Evolutionary conservation across 2,888 invertebrate species (phyloP), one percentile per base, ranked within the genome.

Genomic region (Fragum sueziense): DNA sequence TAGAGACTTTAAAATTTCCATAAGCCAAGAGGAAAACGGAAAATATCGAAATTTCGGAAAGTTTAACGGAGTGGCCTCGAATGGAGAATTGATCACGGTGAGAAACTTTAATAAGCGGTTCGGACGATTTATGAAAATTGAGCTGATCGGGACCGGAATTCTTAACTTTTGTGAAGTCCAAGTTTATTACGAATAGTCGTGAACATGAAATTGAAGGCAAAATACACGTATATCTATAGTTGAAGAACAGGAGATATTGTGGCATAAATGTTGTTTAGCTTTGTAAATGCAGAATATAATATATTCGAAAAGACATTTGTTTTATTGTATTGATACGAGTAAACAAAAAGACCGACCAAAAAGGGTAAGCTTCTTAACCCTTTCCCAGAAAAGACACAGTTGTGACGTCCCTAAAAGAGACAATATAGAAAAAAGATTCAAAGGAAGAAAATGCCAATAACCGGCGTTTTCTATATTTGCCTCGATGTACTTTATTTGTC

Each of bases 121-220:
- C 25, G 65, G 65, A 20, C n/a, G 65, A 65, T 65, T 34, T 34
- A 20, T 65, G 65, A 65, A 41, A 25, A 65, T 65, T 2, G 65
- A 65, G 27, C 37, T 34, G 31, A 41, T 29, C 27, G 65, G 65
- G 27, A 14, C 22, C 0, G 25, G 27, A 22, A 11, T 41, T 25
- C 27, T 65, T 11, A 65, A 31, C 25, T 65, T 65, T 65, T 65
- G 65, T 41, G 65, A 65, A 34, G 65, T 65, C 7, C 65, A 65
- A 34, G 65, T 65, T 3, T 65, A 34, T 34, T 65, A 65, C 25
- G 65, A 65, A 65, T 65, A 27, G 17, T 47, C n/a, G n/a, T n/a
- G n/a, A n/a, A n/a, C n/a, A n/a, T n/a, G n/a, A n/a, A n/a, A n/a
- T n/a, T n/a, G n/a, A n/a, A n/a, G n/a, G n/a, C n/a, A n/a, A n/a